Conservation (phyloP, 2,888 invertebrate species). For the Ypsolopha sequella region DNA sequence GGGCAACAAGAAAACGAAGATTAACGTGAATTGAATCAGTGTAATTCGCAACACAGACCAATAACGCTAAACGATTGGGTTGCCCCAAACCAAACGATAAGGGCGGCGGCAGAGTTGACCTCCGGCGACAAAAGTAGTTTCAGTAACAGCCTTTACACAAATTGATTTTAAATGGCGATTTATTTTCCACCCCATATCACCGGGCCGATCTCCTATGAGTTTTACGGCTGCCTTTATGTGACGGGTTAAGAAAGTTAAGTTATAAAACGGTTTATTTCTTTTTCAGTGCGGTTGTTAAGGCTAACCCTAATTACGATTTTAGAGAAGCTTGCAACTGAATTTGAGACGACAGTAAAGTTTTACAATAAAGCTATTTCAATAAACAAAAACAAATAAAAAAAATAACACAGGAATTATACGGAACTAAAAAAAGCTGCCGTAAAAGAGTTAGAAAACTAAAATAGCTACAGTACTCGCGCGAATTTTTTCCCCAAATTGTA, state of each 20-base stretch:
- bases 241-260: slow-evolving; percentile 61
- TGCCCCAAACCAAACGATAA: not conserved
- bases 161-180: slow-evolving; percentile 71
- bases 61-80: not conserved
- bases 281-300: slow-evolving; percentile 43
- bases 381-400: not conserved
- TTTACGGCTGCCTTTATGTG: slow-evolving; percentile 61
- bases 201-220: slow-evolving; percentile 65
- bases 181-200: slow-evolving; percentile 68
- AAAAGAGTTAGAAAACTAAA: slow-evolving; percentile 41
- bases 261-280: slow-evolving; percentile 69
- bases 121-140: slow-evolving; percentile 17
- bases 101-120: not conserved
- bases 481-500: slow-evolving; percentile 32
- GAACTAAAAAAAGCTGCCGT: slow-evolving; percentile 9
- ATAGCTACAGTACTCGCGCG: slow-evolving; percentile 26
- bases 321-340: not conserved
- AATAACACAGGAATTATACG: not conserved
- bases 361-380: not conserved
- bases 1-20: too few species aligned
- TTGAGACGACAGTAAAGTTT: not conserved
- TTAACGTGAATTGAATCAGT: too few species aligned
- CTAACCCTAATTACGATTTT: slow-evolving; percentile 38
- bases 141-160: slow-evolving; percentile 60
- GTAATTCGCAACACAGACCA: not conserved